Base-by-base conservation (phyloP, 2,113 vertebrate genomes). In the Channa argus region DNA sequence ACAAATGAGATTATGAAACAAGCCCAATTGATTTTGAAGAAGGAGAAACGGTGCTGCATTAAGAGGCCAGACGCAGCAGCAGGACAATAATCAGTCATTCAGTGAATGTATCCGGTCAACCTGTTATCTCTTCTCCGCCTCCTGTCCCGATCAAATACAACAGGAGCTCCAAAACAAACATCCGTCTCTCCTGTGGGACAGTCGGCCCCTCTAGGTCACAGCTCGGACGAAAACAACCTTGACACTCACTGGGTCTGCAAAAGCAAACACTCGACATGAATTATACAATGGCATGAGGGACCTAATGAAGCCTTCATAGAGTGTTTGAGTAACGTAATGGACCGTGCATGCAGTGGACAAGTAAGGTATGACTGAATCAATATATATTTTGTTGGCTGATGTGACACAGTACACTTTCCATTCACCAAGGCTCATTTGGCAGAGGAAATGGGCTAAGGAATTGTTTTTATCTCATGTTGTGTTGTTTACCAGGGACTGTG, bases 141-240 rank as follows among this genome's bases (percentile, higher is more conserved):
- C 79, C 73, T 71, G 45, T 75, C 73, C 68, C 38, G 54, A 88
- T 88, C 88, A 89, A 88, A 91, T 80, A 82, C 54, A 76, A 67
- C 82, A 64, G 56, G 41, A 77, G 11, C 59, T 86, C 85, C 84
- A 83, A 87, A 90, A 86, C 86, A 90, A 92, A 92, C 70, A 86
- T 38, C 58, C 24, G 50, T 83, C 73, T 64, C 11, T 82, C 79
- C 60, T 13, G 63, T 4, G 76, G 84, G 86, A 82, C 71, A 73
- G 80, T 37, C 62, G 41, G 56, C 7, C 49, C 60, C 89, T 83
- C 65, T 75, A 84, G 86, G 85, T 89, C 84, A 82, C 65, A 38
- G 77, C 74, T 76, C 8, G 2, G 64, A 62, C 71, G 58, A 73
- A 84, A 88, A 83, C 43, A 55, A 84, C 85, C 84, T 83, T 86